phyloP scores from a whole-genome alignment of 2,113 vertebrate species.

The Tauraco erythrolophus region DNA sequence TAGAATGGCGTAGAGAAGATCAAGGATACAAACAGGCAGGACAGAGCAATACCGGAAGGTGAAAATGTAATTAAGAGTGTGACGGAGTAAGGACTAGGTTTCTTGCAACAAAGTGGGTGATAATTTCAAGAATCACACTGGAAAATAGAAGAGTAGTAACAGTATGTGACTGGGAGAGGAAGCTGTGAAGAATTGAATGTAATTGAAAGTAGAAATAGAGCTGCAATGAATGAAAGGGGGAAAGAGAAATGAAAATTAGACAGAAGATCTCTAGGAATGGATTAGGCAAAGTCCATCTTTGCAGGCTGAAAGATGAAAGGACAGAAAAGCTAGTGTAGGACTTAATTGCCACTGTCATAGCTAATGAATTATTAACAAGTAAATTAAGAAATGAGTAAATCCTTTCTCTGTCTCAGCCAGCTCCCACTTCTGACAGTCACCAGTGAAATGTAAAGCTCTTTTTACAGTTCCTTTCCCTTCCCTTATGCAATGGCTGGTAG shows the following conservation, averaged over 20 bases:
- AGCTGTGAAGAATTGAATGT: slow-evolving; percentile 10
- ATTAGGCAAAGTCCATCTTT: slow-evolving; percentile 33
- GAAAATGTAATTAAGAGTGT: neutral
- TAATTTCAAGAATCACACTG: neutral
- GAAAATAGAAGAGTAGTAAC: neutral
- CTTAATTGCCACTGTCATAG: slow-evolving; percentile 44
- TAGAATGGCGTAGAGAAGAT: neutral
- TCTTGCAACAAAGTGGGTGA: neutral
- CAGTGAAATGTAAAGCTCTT: neutral
- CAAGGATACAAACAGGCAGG: neutral
- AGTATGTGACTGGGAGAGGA: neutral
- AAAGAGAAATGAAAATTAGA: slow-evolving; percentile 28
- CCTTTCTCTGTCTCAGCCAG: neutral
- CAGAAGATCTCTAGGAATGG: neutral
- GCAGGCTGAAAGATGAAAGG: neutral
- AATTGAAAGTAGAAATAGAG: slow-evolving; percentile 4
- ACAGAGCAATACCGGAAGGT: neutral
- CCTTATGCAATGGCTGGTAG: neutral
- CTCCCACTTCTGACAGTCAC: neutral
- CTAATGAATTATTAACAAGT: slow-evolving; percentile 55
- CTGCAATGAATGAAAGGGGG: neutral
- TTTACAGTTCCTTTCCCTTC: neutral
- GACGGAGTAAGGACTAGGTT: neutral
- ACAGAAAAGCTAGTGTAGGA: neutral
- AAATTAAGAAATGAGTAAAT: slow-evolving; percentile 56